Evolutionary conservation across 1,140 invertebrate genomes (phyloP), one percentile per base, ranked within the genome.

Genomic region (Bombus terrestris): DNA sequence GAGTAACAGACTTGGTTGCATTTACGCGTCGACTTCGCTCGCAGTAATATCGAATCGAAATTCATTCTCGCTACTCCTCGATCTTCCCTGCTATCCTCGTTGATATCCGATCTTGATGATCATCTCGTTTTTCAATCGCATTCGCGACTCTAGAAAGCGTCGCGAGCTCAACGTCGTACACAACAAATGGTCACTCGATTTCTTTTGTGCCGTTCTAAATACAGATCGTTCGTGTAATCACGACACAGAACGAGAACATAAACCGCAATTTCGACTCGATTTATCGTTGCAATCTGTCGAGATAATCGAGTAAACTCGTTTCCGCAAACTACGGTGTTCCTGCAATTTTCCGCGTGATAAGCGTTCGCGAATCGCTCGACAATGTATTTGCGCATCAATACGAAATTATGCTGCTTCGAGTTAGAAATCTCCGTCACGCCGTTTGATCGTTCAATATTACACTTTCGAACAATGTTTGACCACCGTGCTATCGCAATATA

Each of bases 371-470:
- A 37, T 68, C n/a, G 77, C 12, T 35, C 41, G 64, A 47, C 32
- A 53, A 10, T 15, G 32, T 35, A 64, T 66, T 78, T 43, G 39
- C 59, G n/a, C 18, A 22, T 9, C 18, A 59, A 66, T 68, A 25
- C 18, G n/a, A 47, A 79, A 66, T 79, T 22, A 39, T 41, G n/a
- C n/a, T 22, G 28, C 39, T 57, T 5, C 22, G n/a, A 47, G 41
- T 39, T 37, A 12, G 78, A 80, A 37, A 80, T 80, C 78, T 69
- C 37, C n/a, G 47, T 43, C 43, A 41, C 59, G 35, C 35, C 43
- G 77, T 80, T 72, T 80, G 47, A 47, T 43, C 32, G 53, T 64
- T 80, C 83, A 80, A 85, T 80, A 85, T 85, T 85, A 41, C 64
- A 80, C 53, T 85, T 80, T 59, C 68, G 4, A 28, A 32, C 68